phyloP scores from a whole-genome alignment of 2,113 vertebrate species.

The Atherinomorus stipes region DNA sequence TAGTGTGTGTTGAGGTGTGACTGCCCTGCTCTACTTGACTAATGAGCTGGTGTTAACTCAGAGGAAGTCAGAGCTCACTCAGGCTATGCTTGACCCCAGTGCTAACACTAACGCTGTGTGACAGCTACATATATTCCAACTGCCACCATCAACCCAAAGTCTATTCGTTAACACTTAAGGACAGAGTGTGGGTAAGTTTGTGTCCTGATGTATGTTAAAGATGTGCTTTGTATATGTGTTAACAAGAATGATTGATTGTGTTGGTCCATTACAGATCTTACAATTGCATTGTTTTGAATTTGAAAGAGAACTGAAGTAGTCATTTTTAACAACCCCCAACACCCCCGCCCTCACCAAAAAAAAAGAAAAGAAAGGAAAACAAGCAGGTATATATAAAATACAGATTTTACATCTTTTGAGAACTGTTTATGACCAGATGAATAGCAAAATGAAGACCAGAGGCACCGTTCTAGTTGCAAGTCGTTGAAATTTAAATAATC shows the following conservation, averaged over 20 bases:
- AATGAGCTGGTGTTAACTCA: slow-evolving; percentile 78
- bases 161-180: slow-evolving; percentile 63
- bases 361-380: too few relatives aligned
- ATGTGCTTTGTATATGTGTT: neutral
- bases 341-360: too few relatives aligned
- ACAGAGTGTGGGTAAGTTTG: slow-evolving; percentile 44
- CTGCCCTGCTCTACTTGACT: slow-evolving; percentile 75
- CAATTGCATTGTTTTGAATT: too few relatives aligned
- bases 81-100: slow-evolving; percentile 72
- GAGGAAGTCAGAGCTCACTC: slow-evolving; percentile 72
- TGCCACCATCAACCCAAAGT: slow-evolving; percentile 62
- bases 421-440: too few relatives aligned
- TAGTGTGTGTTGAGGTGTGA: slow-evolving; percentile 78
- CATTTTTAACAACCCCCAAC: too few relatives aligned
- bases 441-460: too few relatives aligned
- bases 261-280: too few relatives aligned
- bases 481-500: too few relatives aligned
- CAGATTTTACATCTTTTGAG: too few relatives aligned
- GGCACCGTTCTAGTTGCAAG: too few relatives aligned
- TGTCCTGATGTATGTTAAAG: slow-evolving; percentile 16
- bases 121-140: slow-evolving; percentile 74
- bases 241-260: neutral
- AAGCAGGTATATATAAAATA: too few relatives aligned
- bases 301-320: too few relatives aligned
- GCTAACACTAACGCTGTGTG: slow-evolving; percentile 73